phyloP scores from a whole-genome alignment of 2,113 vertebrate genomes.

The Pungitius pungitius region DNA sequence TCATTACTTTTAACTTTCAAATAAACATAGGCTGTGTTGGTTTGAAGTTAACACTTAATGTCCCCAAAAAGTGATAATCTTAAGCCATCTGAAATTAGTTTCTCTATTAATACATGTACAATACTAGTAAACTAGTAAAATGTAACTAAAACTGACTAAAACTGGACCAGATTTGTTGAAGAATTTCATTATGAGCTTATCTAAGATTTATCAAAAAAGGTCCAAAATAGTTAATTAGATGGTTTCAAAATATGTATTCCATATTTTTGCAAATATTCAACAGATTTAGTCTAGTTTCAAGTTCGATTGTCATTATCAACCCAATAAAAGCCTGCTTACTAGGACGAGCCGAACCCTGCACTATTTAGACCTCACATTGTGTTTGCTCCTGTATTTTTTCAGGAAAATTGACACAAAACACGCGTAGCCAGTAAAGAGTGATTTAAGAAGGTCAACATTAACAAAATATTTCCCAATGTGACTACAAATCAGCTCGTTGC shows the following conservation, averaged over 20 bases:
- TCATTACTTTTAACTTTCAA: slow-evolving; percentile 44
- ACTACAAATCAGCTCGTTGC: slow-evolving; percentile 27
- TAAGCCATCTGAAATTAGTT: background rate
- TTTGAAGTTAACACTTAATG: slow-evolving; percentile 50
- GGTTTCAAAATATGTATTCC: background rate
- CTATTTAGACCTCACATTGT: slow-evolving; percentile 34
- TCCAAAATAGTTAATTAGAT: background rate
- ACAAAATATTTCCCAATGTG: slow-evolving; percentile 33
- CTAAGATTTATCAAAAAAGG: background rate
- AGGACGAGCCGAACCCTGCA: background rate
- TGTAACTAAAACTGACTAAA: too few relatives aligned
- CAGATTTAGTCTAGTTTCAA: background rate
- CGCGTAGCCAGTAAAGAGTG: slow-evolving; percentile 38
- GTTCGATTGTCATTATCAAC: background rate
- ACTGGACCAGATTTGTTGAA: background rate
- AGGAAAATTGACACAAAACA: slow-evolving; percentile 41
- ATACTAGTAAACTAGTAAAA: background rate
- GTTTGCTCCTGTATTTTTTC: slow-evolving; percentile 23
- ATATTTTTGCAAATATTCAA: background rate
- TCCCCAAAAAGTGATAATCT: slow-evolving; percentile 28
- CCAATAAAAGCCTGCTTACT: background rate
- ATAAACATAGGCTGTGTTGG: slow-evolving; percentile 53
- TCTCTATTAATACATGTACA: background rate
- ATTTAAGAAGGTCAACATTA: slow-evolving; percentile 51
- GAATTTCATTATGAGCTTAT: background rate